Evolutionary conservation across 2,797 vertebrate species (phyloP), one percentile per base, ranked within the genome.

Genomic region (Sarcophilus harrisii): DNA sequence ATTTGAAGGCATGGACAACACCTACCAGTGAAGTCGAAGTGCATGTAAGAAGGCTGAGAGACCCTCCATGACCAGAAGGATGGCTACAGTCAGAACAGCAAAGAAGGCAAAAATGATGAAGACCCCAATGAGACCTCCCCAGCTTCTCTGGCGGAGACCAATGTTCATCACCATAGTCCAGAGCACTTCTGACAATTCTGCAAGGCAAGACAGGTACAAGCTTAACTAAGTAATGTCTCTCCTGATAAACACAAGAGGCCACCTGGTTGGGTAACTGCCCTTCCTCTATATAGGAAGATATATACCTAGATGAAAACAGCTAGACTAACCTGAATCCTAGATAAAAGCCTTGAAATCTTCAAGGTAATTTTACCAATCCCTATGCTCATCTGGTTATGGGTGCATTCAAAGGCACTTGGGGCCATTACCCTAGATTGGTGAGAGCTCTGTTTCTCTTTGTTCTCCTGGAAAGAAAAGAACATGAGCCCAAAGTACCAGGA

Each of bases 161-260:
- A 49, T 96, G 62, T 96, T 97, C 98, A 99, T 98, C 94, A 99
- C 99, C 99, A 99, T 99, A 92, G 98, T 98, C 99, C 99, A 99
- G n/a, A 99, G 98, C 9, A 99, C 99, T n/a, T 99, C 99, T 8
- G 99, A 99, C 60, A 99, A 97, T 90, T 99, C 99, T 99, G 94
- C 29, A 91, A 93, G 90, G 62, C 0, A 10, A 49, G 90, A 58
- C 58, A n/a, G 55, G 14, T 1, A 29, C 21, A 1, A 0, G 9
- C n/a, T 95, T 90, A 87, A 18, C 16, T 30, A 0, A 45, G 73
- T 0, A 0, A 55, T 30, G 27, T 1, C 32, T 0, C 5, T 1
- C 27, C 14, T 12, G 58, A 81, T n/a, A n/a, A 49, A 6, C 0
- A 5, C 62, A 55, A 9, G n/a, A 38, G 62, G 5, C 62, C 6